Base-by-base conservation (phyloP, 2,113 vertebrate genomes). In the Osmerus mordax region DNA sequence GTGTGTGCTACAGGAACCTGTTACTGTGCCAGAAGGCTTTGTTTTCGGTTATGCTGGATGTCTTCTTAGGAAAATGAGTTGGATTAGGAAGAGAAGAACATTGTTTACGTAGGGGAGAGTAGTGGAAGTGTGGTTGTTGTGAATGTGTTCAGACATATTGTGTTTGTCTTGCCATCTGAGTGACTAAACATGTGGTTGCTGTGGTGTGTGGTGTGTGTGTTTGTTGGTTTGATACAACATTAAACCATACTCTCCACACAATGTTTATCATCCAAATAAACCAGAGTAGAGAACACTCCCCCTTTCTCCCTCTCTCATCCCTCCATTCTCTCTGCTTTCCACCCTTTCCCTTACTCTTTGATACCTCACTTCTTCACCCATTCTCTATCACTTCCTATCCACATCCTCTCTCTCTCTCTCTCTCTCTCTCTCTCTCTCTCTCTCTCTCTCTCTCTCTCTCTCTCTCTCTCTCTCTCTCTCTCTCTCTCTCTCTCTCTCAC, bases 11-110 rank as follows among this genome's bases (percentile, higher is more conserved):
- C 19, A 28, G 59, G 25, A 5, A 61, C 4, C 60, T 29, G 11
- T 28, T 28, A 16, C 5, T 29, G 60, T 2, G 13, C 14, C 23
- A 61, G 23, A 21, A 4, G 12, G 9, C 59, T 23, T 61, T 61
- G 25, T 29, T 63, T 29, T 25, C 12, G 2, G 29, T 28, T n/a
- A 62, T 6, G 19, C 21, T 5, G 21, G 9, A 21, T 28, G 62
- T 64, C 16, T 18, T 16, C 60, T 25, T 36, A 52, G 67, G n/a
- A 56, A 69, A 78, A 69, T 12, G 14, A 76, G 32, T 75, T 75
- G 12, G 41, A 8, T 53, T 47, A 21, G 53, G 55, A 15, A 54
- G 21, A 67, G 23, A 28, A 53, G 0, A 53, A 14, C 21, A 51
- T 52, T 66, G 52, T 68, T 67, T 68, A 23, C 2, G 8, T 29